Percentiles rank a stretch among this genome's conserved stretches.
These are phyloP conservation scores for Dasysyrphus tricinctus DNA, from an alignment of 2,888 invertebrate species.

Conservation along the genomic window DNA sequence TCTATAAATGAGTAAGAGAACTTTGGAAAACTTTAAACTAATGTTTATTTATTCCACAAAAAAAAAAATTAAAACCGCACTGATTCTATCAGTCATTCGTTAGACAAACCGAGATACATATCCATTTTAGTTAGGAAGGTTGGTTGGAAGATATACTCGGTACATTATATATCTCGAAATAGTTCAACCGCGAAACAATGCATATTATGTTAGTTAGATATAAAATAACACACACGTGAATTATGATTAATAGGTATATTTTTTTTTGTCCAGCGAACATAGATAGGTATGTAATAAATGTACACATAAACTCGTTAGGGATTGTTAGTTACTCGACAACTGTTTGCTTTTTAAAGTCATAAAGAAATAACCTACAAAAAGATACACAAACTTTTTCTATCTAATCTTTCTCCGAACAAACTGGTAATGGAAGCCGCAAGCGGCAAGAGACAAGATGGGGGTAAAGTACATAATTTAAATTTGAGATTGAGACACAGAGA, in stretches of 20 bases:
- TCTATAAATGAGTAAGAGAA: neutral
- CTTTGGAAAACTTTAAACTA: neutral
- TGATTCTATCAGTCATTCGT: constrained; percentile 37
- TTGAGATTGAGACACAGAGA: constrained; percentile 45
- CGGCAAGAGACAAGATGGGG: neutral
- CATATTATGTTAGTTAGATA: neutral
- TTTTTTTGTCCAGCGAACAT: constrained; percentile 18
- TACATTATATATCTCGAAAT: constrained; percentile 37
- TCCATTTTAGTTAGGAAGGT: constrained; percentile 4
- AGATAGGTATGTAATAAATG: neutral
- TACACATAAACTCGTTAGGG: constrained; percentile 17
- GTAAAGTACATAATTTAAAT: constrained; percentile 51
- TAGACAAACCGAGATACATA: constrained; percentile 14
- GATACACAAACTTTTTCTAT: constrained; percentile 50
- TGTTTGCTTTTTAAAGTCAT: constrained; percentile 41
- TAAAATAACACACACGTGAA: constrained; percentile 63
- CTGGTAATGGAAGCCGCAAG: neutral
- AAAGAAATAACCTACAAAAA: constrained; percentile 47
- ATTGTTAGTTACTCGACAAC: constrained; percentile 28
- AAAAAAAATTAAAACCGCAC: constrained; percentile 7
- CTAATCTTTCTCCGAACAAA: constrained; percentile 31
- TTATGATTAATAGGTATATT: constrained; percentile 43
- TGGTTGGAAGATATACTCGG: neutral
- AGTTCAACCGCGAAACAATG: constrained; percentile 63
- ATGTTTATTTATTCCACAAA: constrained; percentile 16